Percentiles rank a stretch among this genome's conserved stretches.
phyloP scores from a whole-genome alignment of 2,113 vertebrate species.

The Gavia stellata region DNA sequence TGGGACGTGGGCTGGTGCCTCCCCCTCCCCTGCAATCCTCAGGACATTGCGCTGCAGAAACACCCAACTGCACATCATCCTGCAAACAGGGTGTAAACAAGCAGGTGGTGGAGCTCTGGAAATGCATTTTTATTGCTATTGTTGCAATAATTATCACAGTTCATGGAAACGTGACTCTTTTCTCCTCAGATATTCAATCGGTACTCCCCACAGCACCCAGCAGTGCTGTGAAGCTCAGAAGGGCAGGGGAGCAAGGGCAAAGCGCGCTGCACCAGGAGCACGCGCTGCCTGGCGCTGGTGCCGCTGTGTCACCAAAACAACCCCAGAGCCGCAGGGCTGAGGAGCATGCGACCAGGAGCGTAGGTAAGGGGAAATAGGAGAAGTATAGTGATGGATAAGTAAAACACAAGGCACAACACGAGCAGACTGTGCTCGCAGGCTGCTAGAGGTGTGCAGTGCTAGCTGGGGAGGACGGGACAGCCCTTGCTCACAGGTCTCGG shows the following conservation, averaged over 20 bases:
- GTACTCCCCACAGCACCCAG: background rate
- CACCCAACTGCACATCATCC: background rate
- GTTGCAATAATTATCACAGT: background rate
- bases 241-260: background rate
- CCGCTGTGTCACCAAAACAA: background rate
- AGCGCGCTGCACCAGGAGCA: background rate
- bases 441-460: background rate
- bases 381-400: background rate
- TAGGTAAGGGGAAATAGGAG: background rate
- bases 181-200: background rate
- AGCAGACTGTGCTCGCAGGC: background rate
- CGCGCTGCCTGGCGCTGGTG: background rate
- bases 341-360: background rate
- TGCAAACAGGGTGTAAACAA: fast-evolving
- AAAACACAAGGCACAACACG: background rate
- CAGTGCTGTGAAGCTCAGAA: background rate
- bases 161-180: background rate
- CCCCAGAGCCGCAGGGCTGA: background rate
- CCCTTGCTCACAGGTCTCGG: background rate
- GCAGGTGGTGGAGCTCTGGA: background rate
- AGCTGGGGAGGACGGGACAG: background rate
- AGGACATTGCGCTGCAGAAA: fast-evolving
- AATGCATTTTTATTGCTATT: background rate
- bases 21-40: background rate
- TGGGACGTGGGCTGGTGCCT: background rate